Base-by-base conservation (phyloP, 2,113 vertebrate genomes). In the Spilogale gracilis region DNA sequence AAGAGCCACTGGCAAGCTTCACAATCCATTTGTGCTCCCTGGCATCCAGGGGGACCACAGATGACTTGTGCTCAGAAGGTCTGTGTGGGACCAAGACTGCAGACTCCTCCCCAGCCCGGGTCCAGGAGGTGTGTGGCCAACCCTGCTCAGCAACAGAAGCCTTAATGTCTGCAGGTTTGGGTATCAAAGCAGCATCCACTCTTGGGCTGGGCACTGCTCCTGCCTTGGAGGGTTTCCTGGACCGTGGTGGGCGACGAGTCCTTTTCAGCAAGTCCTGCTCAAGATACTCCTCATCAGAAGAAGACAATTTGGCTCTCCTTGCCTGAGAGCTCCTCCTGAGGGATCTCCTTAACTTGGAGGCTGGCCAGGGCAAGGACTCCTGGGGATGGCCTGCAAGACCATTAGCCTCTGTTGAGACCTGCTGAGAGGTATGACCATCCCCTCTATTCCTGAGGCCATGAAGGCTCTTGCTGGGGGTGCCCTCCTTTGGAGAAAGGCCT, bases 1-100 rank as follows among this genome's bases (percentile, higher is more conserved):
- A 99, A 67, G 97, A 83, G 0, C 99, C 99, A 0, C 98, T 96
- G 0, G 99, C 99, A 9, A 98, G 98, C 0, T 98, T 99, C 95
- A 99, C 99, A 73, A 99, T 98, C 99, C 99, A 99, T 50, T 98
- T 92, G 0, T 99, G 99, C 81, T 99, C 99, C 80, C 96, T 98
- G 65, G 97, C 83, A 2, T 99, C 99, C 82, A 99, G 98, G 0
- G 99, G 99, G 8, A 99, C 98, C 69, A 95, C 30, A 0, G 98
- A 97, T 60, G 98, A 98, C 58, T 97, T 98, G 96, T 97, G 93
- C 14, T 96, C 97, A 0, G 71, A 30, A 48, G 78, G 25, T 27
- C 91, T 97, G 6, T 96, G 96, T 0, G 30, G 12, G n/a, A 82
- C 50, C 20, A 82, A 87, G 58, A 87, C 58, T 69, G 71, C 5